Evolutionary conservation across 2,113 vertebrate species (phyloP).

Genomic region (Columba janthina): DNA sequence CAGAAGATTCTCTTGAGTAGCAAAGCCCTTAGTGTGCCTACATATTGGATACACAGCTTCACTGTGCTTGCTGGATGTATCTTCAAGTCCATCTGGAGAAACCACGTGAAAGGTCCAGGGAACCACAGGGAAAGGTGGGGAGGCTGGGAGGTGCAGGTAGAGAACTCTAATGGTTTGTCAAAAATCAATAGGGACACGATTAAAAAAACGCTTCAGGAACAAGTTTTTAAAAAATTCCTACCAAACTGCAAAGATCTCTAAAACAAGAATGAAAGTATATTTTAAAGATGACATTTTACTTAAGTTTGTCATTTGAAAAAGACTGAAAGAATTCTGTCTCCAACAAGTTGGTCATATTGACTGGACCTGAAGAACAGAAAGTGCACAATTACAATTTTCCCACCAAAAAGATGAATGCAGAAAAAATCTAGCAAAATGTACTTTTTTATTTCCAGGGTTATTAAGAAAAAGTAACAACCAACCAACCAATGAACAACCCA

Average conservation of each 20-base stretch:
- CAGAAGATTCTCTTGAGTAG: background rate
- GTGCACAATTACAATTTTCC: background rate
- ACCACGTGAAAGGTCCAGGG: accelerated
- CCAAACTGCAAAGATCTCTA: background rate
- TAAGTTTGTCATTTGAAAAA: background rate
- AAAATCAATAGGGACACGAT: background rate
- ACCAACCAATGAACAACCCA: background rate
- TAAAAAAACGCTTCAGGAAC: background rate
- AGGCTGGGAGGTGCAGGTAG: background rate
- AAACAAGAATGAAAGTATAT: background rate
- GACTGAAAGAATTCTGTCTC: background rate
- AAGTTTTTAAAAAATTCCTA: background rate
- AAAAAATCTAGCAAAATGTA: background rate
- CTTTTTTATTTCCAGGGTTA: background rate
- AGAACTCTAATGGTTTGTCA: background rate
- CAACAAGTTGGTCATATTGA: background rate
- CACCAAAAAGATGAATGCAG: background rate
- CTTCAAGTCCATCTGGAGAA: background rate
- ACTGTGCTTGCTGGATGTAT: background rate
- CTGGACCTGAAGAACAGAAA: background rate
- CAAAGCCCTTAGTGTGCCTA: background rate
- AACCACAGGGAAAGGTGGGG: background rate
- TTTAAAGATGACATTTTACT: background rate
- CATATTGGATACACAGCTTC: background rate
- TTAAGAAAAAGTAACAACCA: background rate